Evolutionary conservation across 2,113 vertebrate genomes (phyloP), one percentile per base, ranked within the genome.

Genomic region (Apus apus): DNA sequence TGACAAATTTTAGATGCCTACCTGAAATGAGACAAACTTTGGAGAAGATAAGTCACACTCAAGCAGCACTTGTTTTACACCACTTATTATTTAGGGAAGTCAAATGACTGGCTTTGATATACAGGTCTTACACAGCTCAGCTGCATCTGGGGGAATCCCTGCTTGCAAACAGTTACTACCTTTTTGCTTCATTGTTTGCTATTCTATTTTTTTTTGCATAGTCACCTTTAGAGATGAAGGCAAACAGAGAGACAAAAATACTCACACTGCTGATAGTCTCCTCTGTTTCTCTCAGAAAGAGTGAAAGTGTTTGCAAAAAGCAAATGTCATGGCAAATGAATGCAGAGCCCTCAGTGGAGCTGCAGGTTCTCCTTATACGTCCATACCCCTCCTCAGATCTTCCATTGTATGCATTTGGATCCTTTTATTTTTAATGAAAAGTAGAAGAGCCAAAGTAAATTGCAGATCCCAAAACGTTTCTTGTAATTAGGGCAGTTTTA

Each of bases 201-300:
- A 30, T 13, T 62, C n/a, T 16, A 38, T 4, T 26, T 25, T 21
- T 6, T 58, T 27, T 40, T 53, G 8, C 11, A 34, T 34, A 64
- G 5, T 7, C 23, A 38, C 19, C 13, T 46, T 66, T 60, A 66
- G 36, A 60, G 22, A 60, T 3, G 5, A n/a, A 43, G 36, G 13
- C 27, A 87, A 81, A 25, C 7, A 81, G 61, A 45, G 25, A 11
- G 25, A 11, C 30, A 50, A 29, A 57, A 53, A 26, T 76, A 34
- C 6, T 65, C 1, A 0, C 18, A 64, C 9, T 0, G 3, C 29
- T 92, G 25, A 36, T 18, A 32, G 23, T 12, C 20, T 26, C 23
- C 34, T 62, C 58, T 72, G 17, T 77, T 72, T 34, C 58, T 77
- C 25, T 83, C 30, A 29, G 29, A 53, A 75, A 73, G 18, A 64